Conservation (phyloP, 1,140 invertebrate genomes). For the Panulirus ornatus region DNA sequence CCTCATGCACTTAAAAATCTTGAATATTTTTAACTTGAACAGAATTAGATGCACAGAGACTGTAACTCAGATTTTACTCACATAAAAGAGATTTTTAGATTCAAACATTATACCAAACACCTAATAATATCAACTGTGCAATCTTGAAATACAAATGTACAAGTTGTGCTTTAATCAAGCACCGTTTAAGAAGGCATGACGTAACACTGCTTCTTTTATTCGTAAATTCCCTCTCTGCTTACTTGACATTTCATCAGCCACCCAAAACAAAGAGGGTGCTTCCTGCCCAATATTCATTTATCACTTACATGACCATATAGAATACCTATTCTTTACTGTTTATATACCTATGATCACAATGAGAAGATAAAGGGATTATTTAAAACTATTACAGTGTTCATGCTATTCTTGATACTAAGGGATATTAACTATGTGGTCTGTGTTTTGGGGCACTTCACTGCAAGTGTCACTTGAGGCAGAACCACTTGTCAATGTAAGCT, state of each 20-base stretch:
- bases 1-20: not conserved
- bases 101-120: slow-evolving; percentile 29
- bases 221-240: not conserved
- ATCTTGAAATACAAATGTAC: slow-evolving; percentile 47
- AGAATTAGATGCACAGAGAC: not conserved
- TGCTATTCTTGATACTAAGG: slow-evolving; percentile 53
- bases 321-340: slow-evolving; percentile 56
- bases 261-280: not conserved
- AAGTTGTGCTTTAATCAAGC: slow-evolving; percentile 49
- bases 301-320: slow-evolving; percentile 54
- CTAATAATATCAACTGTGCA: slow-evolving; percentile 39
- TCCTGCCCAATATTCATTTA: slow-evolving; percentile 43
- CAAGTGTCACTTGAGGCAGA: slow-evolving; percentile 4
- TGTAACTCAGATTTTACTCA: not conserved
- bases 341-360: slow-evolving; percentile 69
- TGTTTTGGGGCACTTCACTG: not conserved
- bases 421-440: slow-evolving; percentile 50
- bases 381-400: slow-evolving; percentile 60
- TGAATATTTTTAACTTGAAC: not conserved
- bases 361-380: slow-evolving; percentile 49
- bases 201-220: not conserved
- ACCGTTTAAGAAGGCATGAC: slow-evolving; percentile 29
- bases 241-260: not conserved
- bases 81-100: not conserved
- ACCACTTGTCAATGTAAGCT: slow-evolving; percentile 30